Percentiles rank a stretch among this genome's conserved stretches.
Evolutionary conservation across 2,113 vertebrate genomes (phyloP).

Genomic region (Equus przewalskii): DNA sequence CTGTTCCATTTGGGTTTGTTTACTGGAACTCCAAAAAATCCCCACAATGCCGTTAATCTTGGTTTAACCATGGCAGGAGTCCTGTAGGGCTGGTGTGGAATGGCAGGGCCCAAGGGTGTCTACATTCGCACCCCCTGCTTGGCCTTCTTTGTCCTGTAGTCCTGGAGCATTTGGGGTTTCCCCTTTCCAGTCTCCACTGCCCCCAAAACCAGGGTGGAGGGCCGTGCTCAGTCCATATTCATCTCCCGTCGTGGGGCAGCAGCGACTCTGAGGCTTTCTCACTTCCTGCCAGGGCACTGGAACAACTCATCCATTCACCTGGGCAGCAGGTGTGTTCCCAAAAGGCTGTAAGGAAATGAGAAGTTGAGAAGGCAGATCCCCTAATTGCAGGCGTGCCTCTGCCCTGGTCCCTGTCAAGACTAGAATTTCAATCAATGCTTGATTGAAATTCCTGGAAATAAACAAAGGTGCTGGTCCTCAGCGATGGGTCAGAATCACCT

Average conservation of each 20-base stretch:
- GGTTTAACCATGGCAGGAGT: background rate
- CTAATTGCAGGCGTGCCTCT: background rate
- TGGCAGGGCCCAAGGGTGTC: rapidly evolving
- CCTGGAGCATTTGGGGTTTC: rapidly evolving
- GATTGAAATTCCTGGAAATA: background rate
- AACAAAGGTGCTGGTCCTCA: rapidly evolving
- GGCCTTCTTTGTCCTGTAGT: background rate
- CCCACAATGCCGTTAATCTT: too few species aligned
- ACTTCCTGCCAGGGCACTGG: background rate
- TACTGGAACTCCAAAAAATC: background rate
- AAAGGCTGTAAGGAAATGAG: background rate
- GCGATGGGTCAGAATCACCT: background rate
- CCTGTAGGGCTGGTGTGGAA: rapidly evolving
- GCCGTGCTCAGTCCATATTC: rapidly evolving
- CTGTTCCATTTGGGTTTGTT: background rate
- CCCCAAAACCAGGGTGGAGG: background rate
- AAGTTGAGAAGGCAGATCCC: background rate
- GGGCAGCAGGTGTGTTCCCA: background rate
- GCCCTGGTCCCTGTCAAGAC: rapidly evolving
- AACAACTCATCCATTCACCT: background rate
- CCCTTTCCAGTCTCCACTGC: background rate
- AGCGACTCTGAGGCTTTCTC: background rate
- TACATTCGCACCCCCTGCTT: rapidly evolving
- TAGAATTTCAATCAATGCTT: too few species aligned
- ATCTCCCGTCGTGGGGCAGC: rapidly evolving